Evolutionary conservation across 2,113 vertebrate species (phyloP), one percentile per base, ranked within the genome.

Genomic region (Melanocharis versteri): DNA sequence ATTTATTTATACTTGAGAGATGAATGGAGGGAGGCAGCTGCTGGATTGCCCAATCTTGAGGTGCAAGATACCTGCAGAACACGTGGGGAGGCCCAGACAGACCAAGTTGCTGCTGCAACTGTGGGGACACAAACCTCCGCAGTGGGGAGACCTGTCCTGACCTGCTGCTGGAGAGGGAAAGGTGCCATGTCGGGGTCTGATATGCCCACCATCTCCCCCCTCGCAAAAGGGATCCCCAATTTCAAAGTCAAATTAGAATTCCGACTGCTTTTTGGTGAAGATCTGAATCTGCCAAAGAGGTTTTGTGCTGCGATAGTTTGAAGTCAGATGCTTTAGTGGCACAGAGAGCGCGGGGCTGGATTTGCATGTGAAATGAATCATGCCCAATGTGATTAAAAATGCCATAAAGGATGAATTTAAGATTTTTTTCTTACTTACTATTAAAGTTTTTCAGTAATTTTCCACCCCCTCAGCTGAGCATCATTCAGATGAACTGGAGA

Each of bases 341-440:
- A 60, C 76, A 83, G 92, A 83, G 75, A 93, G 81, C 68, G 33
- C 2, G 13, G 71, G 83, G 78, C 64, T 4, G 70, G 96, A 94
- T 97, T 94, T 97, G 96, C 95, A 95, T 96, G 87, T 92, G 96
- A 94, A 97, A 98, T 87, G 90, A 84, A 81, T 77, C 40, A 53
- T 21, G 83, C 83, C 84, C 73, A 39, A 91, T 45, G 64, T 61
- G 96, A 92, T 83, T 89, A 79, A 45, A 83, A 89, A 54, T 31
- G 21, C 75, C 30, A 68, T 42, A 83, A 89, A 87, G 90, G 83
- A 60, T 93, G 79, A 60, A 57, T 93, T 93, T 85, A 84, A 94
- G 87, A 54, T 65, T 82, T 79, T 78, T 93, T 92, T 76, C 87
- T 92, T 89, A 86, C 76, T 83, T 51, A 51, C 92, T 94, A 82